Evolutionary conservation across 2,797 vertebrate species (phyloP).

Genomic region (Betta splendens): DNA sequence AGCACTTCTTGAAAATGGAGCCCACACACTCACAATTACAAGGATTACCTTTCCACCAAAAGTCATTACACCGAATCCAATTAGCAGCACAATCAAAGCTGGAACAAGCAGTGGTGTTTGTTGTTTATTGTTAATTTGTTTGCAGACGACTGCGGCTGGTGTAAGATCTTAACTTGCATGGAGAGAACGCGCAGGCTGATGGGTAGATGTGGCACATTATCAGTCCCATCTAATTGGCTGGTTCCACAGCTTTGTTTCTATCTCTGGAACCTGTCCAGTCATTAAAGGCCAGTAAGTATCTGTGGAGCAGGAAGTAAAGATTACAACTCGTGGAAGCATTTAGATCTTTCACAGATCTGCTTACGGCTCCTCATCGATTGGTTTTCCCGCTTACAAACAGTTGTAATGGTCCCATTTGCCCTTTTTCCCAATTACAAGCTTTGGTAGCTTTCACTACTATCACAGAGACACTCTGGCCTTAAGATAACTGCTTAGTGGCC

Average conservation of each 20-base stretch:
- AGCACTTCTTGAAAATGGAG: constrained; percentile 21
- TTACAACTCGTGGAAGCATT: constrained; percentile 75
- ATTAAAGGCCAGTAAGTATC: constrained; percentile 79
- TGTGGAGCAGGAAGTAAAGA: constrained; percentile 80
- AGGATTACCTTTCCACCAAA: constrained; percentile 26
- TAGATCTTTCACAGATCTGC: constrained; percentile 84
- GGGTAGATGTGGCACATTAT: constrained; percentile 51
- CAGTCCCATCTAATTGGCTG: constrained; percentile 66
- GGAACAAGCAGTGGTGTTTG: constrained; percentile 19
- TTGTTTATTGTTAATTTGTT: constrained; percentile 49
- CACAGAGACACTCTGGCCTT: constrained; percentile 60
- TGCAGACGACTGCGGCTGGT: constrained; percentile 10
- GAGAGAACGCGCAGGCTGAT: constrained; percentile 45
- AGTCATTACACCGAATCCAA: constrained; percentile 57
- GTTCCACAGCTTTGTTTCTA: constrained; percentile 63
- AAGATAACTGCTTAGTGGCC: constrained; percentile 64
- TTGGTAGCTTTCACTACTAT: constrained; percentile 76
- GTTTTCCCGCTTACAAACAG: constrained; percentile 80
- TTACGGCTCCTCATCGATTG: constrained; percentile 80
- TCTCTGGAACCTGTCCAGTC: constrained; percentile 72
- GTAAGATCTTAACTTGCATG: constrained; percentile 46
- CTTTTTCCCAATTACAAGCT: constrained; percentile 82
- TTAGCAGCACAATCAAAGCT: constrained; percentile 51
- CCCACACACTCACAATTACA: constrained; percentile 43
- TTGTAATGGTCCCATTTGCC: constrained; percentile 77